Evolutionary conservation across 2,797 vertebrate genomes (phyloP).

Genomic region (Garrulus glandarius): DNA sequence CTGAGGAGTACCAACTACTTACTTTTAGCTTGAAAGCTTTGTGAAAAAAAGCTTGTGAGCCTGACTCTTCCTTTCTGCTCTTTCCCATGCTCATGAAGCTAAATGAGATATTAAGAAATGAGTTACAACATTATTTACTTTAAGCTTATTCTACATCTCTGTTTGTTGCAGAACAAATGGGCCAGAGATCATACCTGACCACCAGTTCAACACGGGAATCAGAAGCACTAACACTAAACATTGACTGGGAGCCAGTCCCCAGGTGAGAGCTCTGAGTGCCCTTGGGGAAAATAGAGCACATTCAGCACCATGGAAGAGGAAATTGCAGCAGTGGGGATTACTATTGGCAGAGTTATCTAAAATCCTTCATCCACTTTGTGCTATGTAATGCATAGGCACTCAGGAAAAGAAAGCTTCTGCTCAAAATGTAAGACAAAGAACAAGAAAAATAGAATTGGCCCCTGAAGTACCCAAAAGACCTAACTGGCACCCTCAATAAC

Average conservation of each 20-base stretch:
- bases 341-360: background rate
- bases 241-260: background rate
- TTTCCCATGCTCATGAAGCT: slow-evolving; percentile 3
- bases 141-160: background rate
- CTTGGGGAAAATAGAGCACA: background rate
- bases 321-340: background rate
- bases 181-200: background rate
- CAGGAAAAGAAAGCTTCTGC: background rate
- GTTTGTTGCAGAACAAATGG: rapidly evolving
- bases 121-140: slow-evolving; percentile 21
- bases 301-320: background rate
- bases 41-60: background rate
- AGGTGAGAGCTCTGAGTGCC: background rate
- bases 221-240: background rate
- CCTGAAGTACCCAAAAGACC: background rate
- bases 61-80: background rate
- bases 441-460: background rate
- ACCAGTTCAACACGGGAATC: rapidly evolving
- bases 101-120: slow-evolving; percentile 58
- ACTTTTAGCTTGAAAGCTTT: background rate
- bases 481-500: background rate
- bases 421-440: background rate
- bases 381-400: background rate
- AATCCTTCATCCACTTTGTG: background rate
- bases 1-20: background rate